phyloP scores from a whole-genome alignment of 1,140 invertebrate species.

The Ylistrum balloti region DNA sequence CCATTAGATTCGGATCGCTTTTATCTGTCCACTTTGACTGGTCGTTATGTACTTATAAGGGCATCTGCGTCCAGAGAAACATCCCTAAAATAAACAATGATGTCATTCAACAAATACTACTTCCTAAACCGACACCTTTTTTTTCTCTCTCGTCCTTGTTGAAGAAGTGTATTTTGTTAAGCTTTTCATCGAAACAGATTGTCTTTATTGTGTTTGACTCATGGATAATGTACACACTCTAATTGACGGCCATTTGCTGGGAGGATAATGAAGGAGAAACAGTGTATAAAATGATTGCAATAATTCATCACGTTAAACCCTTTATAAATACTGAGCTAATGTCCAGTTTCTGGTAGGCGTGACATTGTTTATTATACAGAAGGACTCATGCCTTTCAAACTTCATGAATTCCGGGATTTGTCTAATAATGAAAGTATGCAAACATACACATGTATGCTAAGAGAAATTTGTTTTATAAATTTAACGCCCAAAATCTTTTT shows the following conservation, averaged over 20 bases:
- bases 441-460: too few relatives aligned
- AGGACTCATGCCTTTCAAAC: too few relatives aligned
- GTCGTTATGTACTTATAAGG: constrained; percentile 14
- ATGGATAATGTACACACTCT: not conserved
- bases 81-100: not conserved
- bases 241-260: not conserved
- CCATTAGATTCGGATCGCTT: not conserved
- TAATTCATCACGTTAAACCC: too few relatives aligned
- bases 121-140: not conserved
- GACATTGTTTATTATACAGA: too few relatives aligned
- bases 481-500: too few relatives aligned
- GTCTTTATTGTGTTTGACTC: not conserved
- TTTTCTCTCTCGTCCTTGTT: not conserved
- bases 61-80: not conserved
- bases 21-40: constrained; percentile 24
- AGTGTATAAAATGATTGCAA: not conserved
- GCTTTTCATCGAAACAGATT: not conserved
- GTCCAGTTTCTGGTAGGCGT: too few relatives aligned
- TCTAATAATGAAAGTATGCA: too few relatives aligned
- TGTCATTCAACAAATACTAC: not conserved
- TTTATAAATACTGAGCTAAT: too few relatives aligned
- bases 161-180: not conserved
- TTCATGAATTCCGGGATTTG: too few relatives aligned
- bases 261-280: not conserved
- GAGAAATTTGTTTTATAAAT: too few relatives aligned